Conservation (phyloP, 2,888 invertebrate genomes). For the Acleris literana region DNA sequence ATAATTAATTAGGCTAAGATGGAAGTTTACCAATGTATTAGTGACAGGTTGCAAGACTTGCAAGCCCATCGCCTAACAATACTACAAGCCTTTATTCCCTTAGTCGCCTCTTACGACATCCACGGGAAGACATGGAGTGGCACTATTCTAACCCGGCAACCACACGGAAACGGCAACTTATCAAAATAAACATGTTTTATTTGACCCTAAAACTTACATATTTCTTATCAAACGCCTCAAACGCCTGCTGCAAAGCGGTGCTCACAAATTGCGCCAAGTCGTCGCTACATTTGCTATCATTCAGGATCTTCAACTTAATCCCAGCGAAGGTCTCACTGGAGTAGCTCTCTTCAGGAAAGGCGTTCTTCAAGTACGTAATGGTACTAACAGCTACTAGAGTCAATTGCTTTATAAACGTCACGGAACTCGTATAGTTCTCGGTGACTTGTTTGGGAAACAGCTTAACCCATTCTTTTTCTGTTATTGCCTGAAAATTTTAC, state of each 20-base stretch:
- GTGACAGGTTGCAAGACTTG: too few species aligned
- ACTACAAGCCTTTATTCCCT: too few species aligned
- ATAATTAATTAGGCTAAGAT: too few species aligned
- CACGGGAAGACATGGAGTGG: too few species aligned
- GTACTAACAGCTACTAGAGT: slow-evolving; percentile 67
- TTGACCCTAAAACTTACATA: slow-evolving; percentile 57
- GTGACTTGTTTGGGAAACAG: slow-evolving; percentile 63
- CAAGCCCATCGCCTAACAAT: too few species aligned
- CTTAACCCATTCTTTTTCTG: slow-evolving; percentile 58
- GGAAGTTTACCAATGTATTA: too few species aligned
- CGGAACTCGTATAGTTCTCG: slow-evolving; percentile 67
- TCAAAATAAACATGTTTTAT: too few species aligned
- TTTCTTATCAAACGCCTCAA: slow-evolving; percentile 74
- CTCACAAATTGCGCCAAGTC: slow-evolving; percentile 67
- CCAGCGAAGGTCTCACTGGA: slow-evolving; percentile 58
- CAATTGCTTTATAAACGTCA: slow-evolving; percentile 71
- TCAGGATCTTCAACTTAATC: slow-evolving; percentile 58
- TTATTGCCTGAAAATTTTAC: slow-evolving; percentile 48
- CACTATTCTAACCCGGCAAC: too few species aligned
- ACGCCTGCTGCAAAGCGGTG: slow-evolving; percentile 62
- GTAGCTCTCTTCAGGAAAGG: slow-evolving; percentile 63
- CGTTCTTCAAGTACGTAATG: slow-evolving; percentile 63
- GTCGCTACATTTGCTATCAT: slow-evolving; percentile 58
- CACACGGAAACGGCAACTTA: too few species aligned
- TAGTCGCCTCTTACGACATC: too few species aligned